A percentile compares a stretch with the other conserved stretches of the same genome.
Conservation (phyloP, 2,113 vertebrate genomes). For the Columba janthina region DNA sequence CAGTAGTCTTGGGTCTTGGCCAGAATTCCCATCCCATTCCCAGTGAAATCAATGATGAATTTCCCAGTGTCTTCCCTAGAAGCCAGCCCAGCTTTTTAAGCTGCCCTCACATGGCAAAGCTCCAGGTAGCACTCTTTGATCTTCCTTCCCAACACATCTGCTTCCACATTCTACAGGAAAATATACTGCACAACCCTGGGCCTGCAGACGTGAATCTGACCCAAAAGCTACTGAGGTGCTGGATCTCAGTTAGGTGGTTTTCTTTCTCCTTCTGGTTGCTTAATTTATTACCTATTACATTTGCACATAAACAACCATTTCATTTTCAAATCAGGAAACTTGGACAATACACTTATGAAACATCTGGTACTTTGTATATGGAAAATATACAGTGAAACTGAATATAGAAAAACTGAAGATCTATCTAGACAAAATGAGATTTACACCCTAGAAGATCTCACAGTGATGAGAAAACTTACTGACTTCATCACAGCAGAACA, state of each 20-base stretch:
- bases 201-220: conserved; percentile 16
- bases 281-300: conserved; percentile 19
- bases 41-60: conserved; percentile 13
- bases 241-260: background rate
- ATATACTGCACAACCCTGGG: background rate
- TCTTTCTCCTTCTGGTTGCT: background rate
- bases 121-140: background rate
- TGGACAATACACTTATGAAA: background rate
- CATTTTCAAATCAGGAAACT: background rate
- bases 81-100: conserved; percentile 14
- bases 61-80: background rate
- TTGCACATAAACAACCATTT: conserved; percentile 42
- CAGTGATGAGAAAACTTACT: background rate
- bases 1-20: background rate
- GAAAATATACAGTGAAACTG: background rate
- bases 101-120: conserved; percentile 17
- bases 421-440: background rate
- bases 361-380: background rate
- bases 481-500: background rate
- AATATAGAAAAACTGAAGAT: background rate
- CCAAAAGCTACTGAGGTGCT: background rate
- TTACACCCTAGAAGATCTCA: background rate
- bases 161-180: conserved; percentile 14
- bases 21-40: background rate
- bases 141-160: conserved; percentile 25